Base-by-base conservation (phyloP, 1,140 invertebrate species). In the Mactra quadrangularis region DNA sequence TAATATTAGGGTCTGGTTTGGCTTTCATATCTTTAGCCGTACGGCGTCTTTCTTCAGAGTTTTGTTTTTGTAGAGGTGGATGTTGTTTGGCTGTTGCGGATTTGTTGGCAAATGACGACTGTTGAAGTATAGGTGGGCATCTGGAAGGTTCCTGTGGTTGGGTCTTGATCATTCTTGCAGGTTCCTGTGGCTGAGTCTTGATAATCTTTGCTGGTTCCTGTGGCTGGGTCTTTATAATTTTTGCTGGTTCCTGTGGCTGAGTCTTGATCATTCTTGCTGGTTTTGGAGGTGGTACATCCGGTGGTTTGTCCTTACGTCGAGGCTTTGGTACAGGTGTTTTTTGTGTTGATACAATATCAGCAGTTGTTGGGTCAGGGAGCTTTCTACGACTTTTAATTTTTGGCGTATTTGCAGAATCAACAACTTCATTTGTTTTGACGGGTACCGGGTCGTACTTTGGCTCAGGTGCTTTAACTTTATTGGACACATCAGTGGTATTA, bases 1-100 rank as follows among this genome's bases (percentile, higher is more conserved):
- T 88, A 0, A 89, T 70, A 11, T 89, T 47, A 1, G 91, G 90
- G 75, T 89, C 88, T 17, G 90, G 90, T 70, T 91, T 91, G 0
- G 90, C 88, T 84, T 91, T 92, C 60, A 91, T 59, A 55, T 92
- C 89, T 78, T 92, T 92, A 0, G 90, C 88, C 29, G 87, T 89
- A 50, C 59, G 35, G 3, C 82, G 60, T 9, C 84, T 81, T 71
- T 88, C 89, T 31, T 91, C 91, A 2, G 87, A 89, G 38, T 89
- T 89, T 77, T 91, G 89, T 75, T 87, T 86, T 53, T 87, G 88
- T 25, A 90, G 57, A 15, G 66, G 38, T 22, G 72, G 76, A 41
- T 45, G 22, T 66, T 50, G 38, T 62, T 86, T 70, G 13, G 31
- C 19, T 7, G 62, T n/a, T 27, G 35, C 7, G 3, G 41, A 25